phyloP scores from a whole-genome alignment of 2,888 invertebrate species.

The Amphimallon solstitiale region DNA sequence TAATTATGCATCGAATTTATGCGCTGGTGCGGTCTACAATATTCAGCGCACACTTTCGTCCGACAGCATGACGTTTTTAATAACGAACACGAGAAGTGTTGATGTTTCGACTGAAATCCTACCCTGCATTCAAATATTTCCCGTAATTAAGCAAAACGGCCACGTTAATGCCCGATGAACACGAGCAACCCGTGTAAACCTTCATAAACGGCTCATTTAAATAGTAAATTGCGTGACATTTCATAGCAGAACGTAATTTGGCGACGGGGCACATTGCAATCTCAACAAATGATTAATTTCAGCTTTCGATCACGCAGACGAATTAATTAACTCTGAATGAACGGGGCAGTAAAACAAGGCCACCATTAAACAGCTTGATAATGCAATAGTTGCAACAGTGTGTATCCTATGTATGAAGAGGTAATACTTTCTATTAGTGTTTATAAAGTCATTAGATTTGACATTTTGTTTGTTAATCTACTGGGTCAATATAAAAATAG shows the following conservation, averaged over 20 bases:
- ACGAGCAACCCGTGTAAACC: neutral
- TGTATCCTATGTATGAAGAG: neutral
- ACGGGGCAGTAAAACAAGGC: neutral
- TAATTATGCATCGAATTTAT: conserved; percentile 15
- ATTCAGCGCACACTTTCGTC: neutral
- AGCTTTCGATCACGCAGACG: neutral
- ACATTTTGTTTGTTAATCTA: no score
- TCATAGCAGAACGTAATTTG: neutral
- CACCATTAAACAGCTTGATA: neutral
- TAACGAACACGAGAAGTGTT: neutral
- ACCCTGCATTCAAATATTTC: conserved; percentile 22
- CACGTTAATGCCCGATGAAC: conserved; percentile 15
- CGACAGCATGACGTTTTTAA: conserved; percentile 27
- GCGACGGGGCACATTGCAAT: neutral
- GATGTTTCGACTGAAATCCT: conserved; percentile 5
- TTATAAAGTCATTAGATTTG: no score
- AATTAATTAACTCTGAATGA: conserved; percentile 12
- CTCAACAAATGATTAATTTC: neutral
- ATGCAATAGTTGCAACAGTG: neutral
- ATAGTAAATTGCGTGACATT: conserved; percentile 18
- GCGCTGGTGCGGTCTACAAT: neutral
- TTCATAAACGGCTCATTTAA: conserved; percentile 13
- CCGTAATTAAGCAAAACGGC: conserved; percentile 13
- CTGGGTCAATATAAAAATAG: no score
- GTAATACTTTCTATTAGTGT: no score